These are phyloP conservation scores for Hartigia nigra DNA, from an alignment of 2,888 invertebrate species.

Conservation along the genomic window DNA sequence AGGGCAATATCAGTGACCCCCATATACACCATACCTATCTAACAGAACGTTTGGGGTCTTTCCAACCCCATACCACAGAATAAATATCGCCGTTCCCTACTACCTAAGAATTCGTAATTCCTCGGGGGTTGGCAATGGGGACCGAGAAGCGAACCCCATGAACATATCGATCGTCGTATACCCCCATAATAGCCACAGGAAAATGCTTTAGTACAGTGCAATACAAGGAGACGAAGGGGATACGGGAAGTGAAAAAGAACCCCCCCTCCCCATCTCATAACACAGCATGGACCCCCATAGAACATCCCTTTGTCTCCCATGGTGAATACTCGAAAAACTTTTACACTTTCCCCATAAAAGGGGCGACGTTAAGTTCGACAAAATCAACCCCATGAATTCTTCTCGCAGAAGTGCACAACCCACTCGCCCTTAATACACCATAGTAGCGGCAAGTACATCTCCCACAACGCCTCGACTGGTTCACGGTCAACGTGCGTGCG, in stretches of 20 bases:
- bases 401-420: not conserved
- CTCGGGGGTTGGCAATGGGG: constrained; percentile 18
- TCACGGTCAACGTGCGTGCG: constrained; percentile 18
- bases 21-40: constrained; percentile 25
- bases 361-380: not conserved
- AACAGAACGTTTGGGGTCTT: constrained; percentile 5
- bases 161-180: constrained; percentile 35
- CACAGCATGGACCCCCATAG: not conserved
- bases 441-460: not conserved
- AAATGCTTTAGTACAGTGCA: not conserved
- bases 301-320: constrained; percentile 7
- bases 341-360: constrained; percentile 1
- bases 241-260: constrained; percentile 16
- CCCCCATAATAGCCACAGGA: not conserved
- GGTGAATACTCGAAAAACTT: constrained; percentile 10
- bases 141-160: constrained; percentile 28
- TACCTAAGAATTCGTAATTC: constrained; percentile 47
- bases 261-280: constrained; percentile 7
- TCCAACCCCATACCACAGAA: constrained; percentile 35
- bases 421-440: not conserved
- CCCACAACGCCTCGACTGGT: not conserved
- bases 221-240: constrained; percentile 21
- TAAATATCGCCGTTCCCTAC: constrained; percentile 40
- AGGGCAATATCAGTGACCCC: constrained; percentile 44
- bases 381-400: not conserved